Base-by-base conservation (phyloP, 2,797 vertebrate genomes). In the Sebastes cheni region DNA sequence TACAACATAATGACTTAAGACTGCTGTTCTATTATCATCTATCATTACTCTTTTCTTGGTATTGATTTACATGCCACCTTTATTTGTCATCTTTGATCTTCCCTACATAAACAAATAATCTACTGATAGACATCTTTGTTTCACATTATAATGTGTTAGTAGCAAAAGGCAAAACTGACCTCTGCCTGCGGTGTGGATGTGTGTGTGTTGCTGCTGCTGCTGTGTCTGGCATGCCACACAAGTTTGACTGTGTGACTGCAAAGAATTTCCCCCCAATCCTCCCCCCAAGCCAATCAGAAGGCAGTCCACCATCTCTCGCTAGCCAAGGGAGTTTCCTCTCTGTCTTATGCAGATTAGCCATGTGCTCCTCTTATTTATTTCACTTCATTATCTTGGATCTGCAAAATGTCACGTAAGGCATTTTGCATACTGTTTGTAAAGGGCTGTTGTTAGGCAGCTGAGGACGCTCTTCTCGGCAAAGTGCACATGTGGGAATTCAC, bases 291-390 rank as follows among this genome's bases (percentile, higher is more conserved):
- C 95, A 96, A 95, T 95, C 93, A 95, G 96, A 96, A 96, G 95
- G 93, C 95, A 89, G 93, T 96, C 96, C 95, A 96, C 95, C 95
- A 94, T 95, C 96, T 96, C 96, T 96, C 96, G 96, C 92, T 96
- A 95, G 96, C 96, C 97, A 97, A 96, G 96, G 95, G 96, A 90
- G 95, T 97, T 90, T 96, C 96, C 96, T 96, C 96, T 97, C 96
- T 96, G 96, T 95, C 96, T 97, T 97, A 99, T 99, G 98, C 97
- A 99, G 97, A 99, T 99, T 96, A 99, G 98, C 98, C 98, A 98
- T 97, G 98, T 99, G 98, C 97, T 96, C 93, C 95, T 95, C 90
- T 96, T 96, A 97, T 97, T 95, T 97, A 96, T 97, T 97, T 96
- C 93, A 96, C 96, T 92, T 96, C 89, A 95, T 94, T 94, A 92